Evolutionary conservation across 2,797 vertebrate genomes (phyloP).

Genomic region (Sebastes itinus): DNA sequence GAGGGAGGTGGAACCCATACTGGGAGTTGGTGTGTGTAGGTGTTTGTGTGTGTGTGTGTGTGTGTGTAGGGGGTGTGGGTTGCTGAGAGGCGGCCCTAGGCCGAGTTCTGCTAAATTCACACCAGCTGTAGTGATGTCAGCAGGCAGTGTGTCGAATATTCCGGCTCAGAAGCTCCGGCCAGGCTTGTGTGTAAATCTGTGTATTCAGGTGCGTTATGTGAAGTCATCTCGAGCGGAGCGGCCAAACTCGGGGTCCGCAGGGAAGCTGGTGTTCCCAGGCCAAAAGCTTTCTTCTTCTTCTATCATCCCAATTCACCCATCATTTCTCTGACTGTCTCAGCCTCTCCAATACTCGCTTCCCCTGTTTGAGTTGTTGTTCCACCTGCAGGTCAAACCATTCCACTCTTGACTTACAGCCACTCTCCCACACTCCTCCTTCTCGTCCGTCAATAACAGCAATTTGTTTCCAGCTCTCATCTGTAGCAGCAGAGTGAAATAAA

Average conservation of each 20-base stretch:
- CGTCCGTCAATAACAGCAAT: constrained; percentile 1
- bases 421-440: constrained; percentile 23
- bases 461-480: constrained; percentile 5
- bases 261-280: constrained; percentile 71
- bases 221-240: constrained; percentile 72
- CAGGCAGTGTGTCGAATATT: constrained; percentile 77
- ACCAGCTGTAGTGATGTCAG: constrained; percentile 86
- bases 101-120: constrained; percentile 74
- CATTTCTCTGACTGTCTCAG: constrained; percentile 42
- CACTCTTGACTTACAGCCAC: constrained; percentile 11
- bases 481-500: not conserved
- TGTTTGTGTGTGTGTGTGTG: constrained; percentile 9
- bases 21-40: constrained; percentile 7
- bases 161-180: constrained; percentile 68
- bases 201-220: constrained; percentile 85
- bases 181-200: constrained; percentile 82
- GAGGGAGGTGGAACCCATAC: constrained; percentile 17
- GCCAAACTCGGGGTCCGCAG: constrained; percentile 69
- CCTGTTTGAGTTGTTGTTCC: constrained; percentile 37
- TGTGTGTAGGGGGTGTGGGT: not conserved
- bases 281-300: constrained; percentile 58
- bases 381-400: constrained; percentile 14
- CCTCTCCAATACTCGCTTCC: constrained; percentile 18
- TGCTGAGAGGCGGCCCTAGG: constrained; percentile 42
- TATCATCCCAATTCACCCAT: constrained; percentile 44